Evolutionary conservation across 2,113 vertebrate species (phyloP), one percentile per base, ranked within the genome.

Genomic region (Eolophus roseicapilla): DNA sequence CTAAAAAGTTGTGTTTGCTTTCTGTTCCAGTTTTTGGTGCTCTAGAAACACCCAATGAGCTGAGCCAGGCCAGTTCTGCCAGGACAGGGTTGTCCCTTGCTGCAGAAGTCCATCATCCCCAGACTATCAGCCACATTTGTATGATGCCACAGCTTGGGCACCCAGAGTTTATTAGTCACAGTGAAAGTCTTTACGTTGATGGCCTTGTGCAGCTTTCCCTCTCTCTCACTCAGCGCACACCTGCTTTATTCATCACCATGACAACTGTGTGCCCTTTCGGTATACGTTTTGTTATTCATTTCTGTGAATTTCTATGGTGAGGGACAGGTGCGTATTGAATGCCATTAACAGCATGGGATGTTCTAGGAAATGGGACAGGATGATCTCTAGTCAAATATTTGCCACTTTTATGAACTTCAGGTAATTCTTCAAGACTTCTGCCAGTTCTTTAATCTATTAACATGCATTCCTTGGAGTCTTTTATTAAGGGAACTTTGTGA

Each of bases 181-280:
- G 16, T 39, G 69, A 63, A 82, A 81, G 75, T 84, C 86, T 75
- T 60, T 37, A 20, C 1, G 1, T 16, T 59, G 75, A 17, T 37
- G 64, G 41, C 11, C 73, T 68, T 63, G 17, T 84, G 35, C 44
- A 43, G 17, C 74, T 94, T 62, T 78, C 13, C 21, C 18, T 59
- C 16, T 52, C 37, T 68, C n/a, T 64, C n/a, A 13, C 44, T 49
- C 0, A 0, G 23, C 28, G 60, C 49, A 63, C 37, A 74, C 43
- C 11, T 0, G 0, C 81, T 80, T 29, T 68, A 68, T 76, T 65
- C 39, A 60, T 94, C 57, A 15, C 93, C 81, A 82, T 95, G 86
- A 92, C 91, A 94, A 94, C 81, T 49, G 43, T 21, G 55, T 33
- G 49, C 57, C 83, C 76, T 88, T 81, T 70, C 53, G 47, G 62